Evolutionary conservation across 2,888 invertebrate species (phyloP), one percentile per base, ranked within the genome.

Genomic region (Syrphus vitripennis): DNA sequence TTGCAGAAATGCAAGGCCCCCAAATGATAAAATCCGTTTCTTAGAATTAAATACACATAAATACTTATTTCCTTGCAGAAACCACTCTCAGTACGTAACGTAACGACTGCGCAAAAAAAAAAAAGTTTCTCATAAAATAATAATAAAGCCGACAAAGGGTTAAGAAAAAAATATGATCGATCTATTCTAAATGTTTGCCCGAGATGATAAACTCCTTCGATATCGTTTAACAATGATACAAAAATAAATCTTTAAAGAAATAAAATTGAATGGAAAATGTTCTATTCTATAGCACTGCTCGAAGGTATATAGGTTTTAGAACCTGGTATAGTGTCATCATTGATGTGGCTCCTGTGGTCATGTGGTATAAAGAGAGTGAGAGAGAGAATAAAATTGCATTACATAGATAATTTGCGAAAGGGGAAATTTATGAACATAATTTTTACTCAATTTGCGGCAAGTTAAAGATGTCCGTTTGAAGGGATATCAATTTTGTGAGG

Each of bases 401-500:
- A 6, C 7, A 40, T 37, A 40, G 0, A 37, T 5, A 19, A 21
- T 37, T 37, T 34, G n/a, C 7, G 10, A 37, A 37, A 40, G 16
- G 24, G 16, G n/a, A n/a, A 59, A 34, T 59, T 59, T 19, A 59
- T 42, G 63, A 63, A 26, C 61, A 61, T n/a, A n/a, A n/a, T 10
- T 65, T 45, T 65, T 65, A 45, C 45, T 65, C 65, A 45, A 45
- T 65, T 45, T 29, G 45, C 65, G 65, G 65, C 45, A 65, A 45
- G 45, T 37, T 45, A n/a, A 7, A 29, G 45, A 65, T 45, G 24
- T 10, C 6, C 29, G 65, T 65, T 65, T 65, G 65, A 65, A 65
- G 65, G 42, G 65, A 65, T 65, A 65, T 65, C 65, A 65, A 63
- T 63, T 63, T n/a, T n/a, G n/a, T n/a, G n/a, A n/a, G n/a, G n/a